Percentiles rank a stretch among this genome's conserved stretches.
Conservation (phyloP, 1,140 invertebrate species). For the Zophobas morio region DNA sequence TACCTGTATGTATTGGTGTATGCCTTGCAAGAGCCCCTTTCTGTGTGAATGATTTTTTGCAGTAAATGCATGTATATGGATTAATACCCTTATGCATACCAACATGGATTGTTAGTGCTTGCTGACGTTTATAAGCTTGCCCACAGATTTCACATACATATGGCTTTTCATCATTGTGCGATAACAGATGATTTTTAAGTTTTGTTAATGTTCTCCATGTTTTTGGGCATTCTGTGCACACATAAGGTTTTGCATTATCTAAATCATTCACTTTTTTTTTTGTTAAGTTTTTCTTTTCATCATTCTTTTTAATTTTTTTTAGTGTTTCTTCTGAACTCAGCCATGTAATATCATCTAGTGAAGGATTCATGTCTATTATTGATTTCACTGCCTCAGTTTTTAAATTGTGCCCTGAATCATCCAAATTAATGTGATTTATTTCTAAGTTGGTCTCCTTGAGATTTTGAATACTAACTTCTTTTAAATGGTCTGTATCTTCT, state of each 20-base stretch:
- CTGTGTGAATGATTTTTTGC: constrained; percentile 83
- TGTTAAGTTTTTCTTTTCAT: constrained; percentile 13
- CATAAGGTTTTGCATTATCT: neutral
- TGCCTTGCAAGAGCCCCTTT: constrained; percentile 78
- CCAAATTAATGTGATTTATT: constrained; percentile 31
- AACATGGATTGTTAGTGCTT: constrained; percentile 76
- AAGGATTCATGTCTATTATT: neutral
- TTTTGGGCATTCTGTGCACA: constrained; percentile 30
- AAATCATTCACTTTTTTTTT: neutral
- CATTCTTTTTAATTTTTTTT: constrained; percentile 42
- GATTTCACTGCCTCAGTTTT: constrained; percentile 6
- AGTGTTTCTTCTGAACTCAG: constrained; percentile 42
- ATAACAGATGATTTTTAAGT: constrained; percentile 67
- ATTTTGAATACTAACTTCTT: constrained; percentile 29
- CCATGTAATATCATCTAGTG: neutral
- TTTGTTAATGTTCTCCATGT: constrained; percentile 55
- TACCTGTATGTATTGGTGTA: constrained; percentile 78
- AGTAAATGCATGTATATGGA: constrained; percentile 81
- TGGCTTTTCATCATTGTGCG: constrained; percentile 68
- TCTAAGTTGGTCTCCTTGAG: constrained; percentile 11
- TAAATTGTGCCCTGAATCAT: constrained; percentile 30
- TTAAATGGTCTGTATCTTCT: constrained; percentile 8
- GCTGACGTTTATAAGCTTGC: constrained; percentile 76
- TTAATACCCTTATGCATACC: constrained; percentile 79
- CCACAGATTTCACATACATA: constrained; percentile 77